Base-by-base conservation (phyloP, 2,113 vertebrate genomes). In the Notothenia coriiceps region DNA sequence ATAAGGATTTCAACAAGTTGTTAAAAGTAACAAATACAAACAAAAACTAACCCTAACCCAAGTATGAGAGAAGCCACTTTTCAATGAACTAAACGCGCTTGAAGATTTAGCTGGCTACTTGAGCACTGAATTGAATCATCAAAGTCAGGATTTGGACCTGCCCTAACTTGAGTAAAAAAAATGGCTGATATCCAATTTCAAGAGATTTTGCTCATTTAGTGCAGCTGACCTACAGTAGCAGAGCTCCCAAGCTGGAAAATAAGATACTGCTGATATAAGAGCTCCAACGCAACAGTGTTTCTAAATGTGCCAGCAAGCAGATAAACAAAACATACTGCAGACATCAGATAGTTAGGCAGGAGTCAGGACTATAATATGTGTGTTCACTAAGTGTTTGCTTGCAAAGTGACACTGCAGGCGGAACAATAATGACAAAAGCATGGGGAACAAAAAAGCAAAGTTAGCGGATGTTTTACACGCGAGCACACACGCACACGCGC, bases 151-250 rank as follows among this genome's bases (percentile, higher is more conserved):
- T 14, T 4, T 20, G 11, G 20, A 50, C 6, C 17, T 20, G 15
- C 25, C 2, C n/a, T 43, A 7, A 61, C 20, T 20, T 54, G 33
- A 17, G 18, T 35, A 40, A 20, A 17, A 66, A 66, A 49, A 66
- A 2, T 17, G 29, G 29, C 25, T 63, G 52, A 51, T 59, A 35
- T 67, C 33, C 1, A 11, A 51, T 0, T 20, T 40, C 35, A 40
- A 40, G 6, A 40, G 35, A 46, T 51, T 47, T 61, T 35, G 13
- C 25, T 80, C 46, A 73, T 77, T 49, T 50, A 61, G 40, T 20
- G 14, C 51, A 43, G 46, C 46, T 77, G 40, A 74, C 57, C 20
- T 12, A 17, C 25, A 25, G 47, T 13, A 22, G 20, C 6, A 25
- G 6, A 35, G 29, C 25, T 56, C 6, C 20, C 29, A 10, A 5